These are phyloP conservation scores for Chiridota heheva DNA, from an alignment of 35 echinoderm and acorn worm species.

Conservation along the genomic window DNA sequence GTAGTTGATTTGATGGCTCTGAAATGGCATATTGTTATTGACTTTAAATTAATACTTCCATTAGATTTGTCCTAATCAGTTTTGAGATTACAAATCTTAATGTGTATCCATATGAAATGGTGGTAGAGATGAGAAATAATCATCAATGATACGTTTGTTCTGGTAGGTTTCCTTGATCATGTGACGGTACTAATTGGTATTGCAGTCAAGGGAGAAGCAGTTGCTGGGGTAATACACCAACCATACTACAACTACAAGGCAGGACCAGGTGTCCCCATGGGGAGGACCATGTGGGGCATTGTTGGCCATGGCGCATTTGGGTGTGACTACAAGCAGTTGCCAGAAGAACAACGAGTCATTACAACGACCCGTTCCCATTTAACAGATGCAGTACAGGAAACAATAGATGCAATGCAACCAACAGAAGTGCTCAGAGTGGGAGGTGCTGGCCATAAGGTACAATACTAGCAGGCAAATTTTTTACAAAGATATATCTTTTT, in stretches of 20 bases:
- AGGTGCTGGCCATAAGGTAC: constrained; percentile 94
- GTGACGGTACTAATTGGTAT: constrained; percentile 92
- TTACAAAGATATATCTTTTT: background rate
- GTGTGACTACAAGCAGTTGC: constrained; percentile 62
- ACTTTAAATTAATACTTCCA: no score
- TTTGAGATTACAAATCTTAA: no score
- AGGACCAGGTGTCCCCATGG: constrained; percentile 40
- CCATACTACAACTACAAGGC: constrained; percentile 95
- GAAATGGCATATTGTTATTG: no score
- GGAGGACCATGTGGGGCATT: constrained; percentile 97
- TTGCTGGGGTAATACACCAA: constrained; percentile 93
- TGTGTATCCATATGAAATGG: no score
- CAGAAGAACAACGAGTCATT: constrained; percentile 68
- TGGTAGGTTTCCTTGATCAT: constrained; percentile 46
- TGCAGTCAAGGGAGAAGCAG: constrained; percentile 81
- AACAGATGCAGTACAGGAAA: constrained; percentile 84
- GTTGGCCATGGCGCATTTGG: constrained; percentile 83
- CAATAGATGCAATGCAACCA: constrained; percentile 88
- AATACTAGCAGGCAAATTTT: background rate
- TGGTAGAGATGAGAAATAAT: no score
- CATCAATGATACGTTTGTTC: background rate
- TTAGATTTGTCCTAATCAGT: no score
- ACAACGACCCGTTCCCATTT: constrained; percentile 88
- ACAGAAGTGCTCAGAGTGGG: constrained; percentile 86
- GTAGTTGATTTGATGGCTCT: no score